Conservation (phyloP, 2,797 vertebrate species). For the Molossus alvarezi region DNA sequence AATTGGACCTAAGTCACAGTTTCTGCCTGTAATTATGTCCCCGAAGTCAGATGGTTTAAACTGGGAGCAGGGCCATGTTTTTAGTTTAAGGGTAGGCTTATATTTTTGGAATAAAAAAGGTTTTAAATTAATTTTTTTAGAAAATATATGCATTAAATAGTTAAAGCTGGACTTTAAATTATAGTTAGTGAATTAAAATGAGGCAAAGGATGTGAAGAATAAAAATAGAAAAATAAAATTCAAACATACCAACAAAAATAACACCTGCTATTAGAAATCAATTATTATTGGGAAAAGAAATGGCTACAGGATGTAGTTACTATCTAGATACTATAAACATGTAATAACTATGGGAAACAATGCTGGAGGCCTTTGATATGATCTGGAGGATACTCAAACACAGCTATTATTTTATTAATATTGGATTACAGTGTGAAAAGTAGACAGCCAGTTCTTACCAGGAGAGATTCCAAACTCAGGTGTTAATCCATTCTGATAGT, state of each 20-base stretch:
- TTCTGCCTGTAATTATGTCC: conserved; percentile 75
- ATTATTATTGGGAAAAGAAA: conserved; percentile 3
- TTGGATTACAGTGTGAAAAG: not conserved
- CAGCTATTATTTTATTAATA: conserved; percentile 52
- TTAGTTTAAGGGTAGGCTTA: conserved; percentile 12
- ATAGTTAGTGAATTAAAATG: not conserved
- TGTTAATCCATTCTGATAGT: conserved; percentile 39
- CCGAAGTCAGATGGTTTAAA: conserved; percentile 70
- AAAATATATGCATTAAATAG: not conserved
- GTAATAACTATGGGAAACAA: not conserved
- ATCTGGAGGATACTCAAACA: not conserved
- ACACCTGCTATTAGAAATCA: not conserved
- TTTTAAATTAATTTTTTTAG: not conserved
- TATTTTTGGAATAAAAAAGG: conserved; percentile 26
- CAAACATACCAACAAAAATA: not conserved
- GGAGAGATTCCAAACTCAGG: not conserved
- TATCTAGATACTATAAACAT: not conserved
- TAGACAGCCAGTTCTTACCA: not conserved
- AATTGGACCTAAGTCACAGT: conserved; percentile 66
- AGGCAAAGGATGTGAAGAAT: not conserved
- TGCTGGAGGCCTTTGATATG: not conserved
- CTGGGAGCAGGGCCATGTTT: conserved; percentile 46
- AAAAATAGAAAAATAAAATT: conserved; percentile 51
- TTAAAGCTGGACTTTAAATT: not conserved
- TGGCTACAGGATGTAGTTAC: not conserved